Conservation (phyloP, 2,113 vertebrate species). For the Callionymus lyra region DNA sequence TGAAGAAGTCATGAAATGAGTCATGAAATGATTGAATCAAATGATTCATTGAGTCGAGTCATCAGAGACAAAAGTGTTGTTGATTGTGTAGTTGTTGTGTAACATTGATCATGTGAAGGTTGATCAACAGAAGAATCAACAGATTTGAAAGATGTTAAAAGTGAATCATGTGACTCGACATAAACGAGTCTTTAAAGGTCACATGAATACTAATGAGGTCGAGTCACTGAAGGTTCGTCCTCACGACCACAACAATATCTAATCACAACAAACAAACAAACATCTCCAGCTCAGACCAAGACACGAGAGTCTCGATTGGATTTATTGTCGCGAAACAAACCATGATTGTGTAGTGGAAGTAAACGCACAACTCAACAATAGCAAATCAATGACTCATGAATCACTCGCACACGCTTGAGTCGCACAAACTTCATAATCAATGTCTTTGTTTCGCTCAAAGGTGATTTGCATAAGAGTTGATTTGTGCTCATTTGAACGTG, state of each 20-base stretch:
- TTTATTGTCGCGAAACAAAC: conserved; percentile 75
- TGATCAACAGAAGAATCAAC: too few relatives aligned
- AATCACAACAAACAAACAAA: conserved; percentile 55
- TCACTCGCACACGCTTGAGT: conserved; percentile 65
- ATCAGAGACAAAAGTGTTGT: too few relatives aligned
- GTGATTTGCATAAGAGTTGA: conserved; percentile 66
- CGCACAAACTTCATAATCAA: conserved; percentile 78
- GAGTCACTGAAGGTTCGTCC: too few relatives aligned
- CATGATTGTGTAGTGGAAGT: conserved; percentile 77
- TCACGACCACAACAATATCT: conserved; percentile 61
- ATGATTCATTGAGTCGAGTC: too few relatives aligned
- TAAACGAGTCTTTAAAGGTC: too few relatives aligned
- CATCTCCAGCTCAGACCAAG: conserved; percentile 48
- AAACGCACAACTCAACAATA: conserved; percentile 74
- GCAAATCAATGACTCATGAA: conserved; percentile 75
- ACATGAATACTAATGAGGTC: too few relatives aligned
- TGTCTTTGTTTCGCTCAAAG: conserved; percentile 75
- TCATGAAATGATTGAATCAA: too few relatives aligned
- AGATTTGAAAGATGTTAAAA: too few relatives aligned
- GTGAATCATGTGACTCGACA: too few relatives aligned
- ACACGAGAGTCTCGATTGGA: conserved; percentile 71
- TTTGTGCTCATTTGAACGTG: conserved; percentile 50
- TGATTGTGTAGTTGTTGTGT: too few relatives aligned
- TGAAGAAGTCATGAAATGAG: too few relatives aligned
- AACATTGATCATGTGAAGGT: too few relatives aligned